Percentiles rank a stretch among this genome's conserved stretches.
phyloP scores from a whole-genome alignment of 2,113 vertebrate genomes.

The Lethenteron camtschaticum region DNA sequence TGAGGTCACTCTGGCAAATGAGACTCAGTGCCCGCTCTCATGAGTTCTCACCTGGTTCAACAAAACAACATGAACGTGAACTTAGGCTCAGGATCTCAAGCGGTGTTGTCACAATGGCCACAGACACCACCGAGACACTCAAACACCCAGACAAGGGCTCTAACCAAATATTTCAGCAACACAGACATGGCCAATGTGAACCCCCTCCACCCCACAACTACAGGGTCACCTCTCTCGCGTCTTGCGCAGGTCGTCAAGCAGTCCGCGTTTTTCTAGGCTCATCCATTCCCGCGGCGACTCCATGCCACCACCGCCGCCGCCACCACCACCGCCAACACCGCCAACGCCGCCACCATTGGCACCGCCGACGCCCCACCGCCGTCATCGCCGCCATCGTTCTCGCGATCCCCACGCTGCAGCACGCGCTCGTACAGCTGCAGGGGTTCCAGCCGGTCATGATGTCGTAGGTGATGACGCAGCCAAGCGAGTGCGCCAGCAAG shows the following conservation, averaged over 20 bases:
- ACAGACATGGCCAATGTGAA: neutral
- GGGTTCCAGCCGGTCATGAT: slow-evolving; percentile 95
- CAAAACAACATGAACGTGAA: too few species aligned
- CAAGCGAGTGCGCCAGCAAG: slow-evolving; percentile 81
- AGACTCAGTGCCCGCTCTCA: too few species aligned
- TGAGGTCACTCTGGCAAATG: too few species aligned
- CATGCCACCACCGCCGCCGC: neutral
- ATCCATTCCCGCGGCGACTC: slow-evolving; percentile 21
- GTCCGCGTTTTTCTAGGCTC: slow-evolving; percentile 45
- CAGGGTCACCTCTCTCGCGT: slow-evolving; percentile 43
- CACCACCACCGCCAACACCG: slow-evolving; percentile 7
- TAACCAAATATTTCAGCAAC: too few species aligned
- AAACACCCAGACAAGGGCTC: too few species aligned
- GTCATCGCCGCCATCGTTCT: slow-evolving; percentile 26
- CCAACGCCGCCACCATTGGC: slow-evolving; percentile 20
- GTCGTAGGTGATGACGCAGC: slow-evolving; percentile 90
- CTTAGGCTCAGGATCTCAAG: too few species aligned
- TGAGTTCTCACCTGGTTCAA: too few species aligned
- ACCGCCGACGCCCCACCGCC: neutral
- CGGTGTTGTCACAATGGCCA: too few species aligned
- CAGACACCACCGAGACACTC: too few species aligned
- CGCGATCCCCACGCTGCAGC: slow-evolving; percentile 49
- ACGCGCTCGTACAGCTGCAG: slow-evolving; percentile 58
- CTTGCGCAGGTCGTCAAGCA: slow-evolving; percentile 52
- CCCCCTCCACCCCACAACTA: neutral